Conservation (phyloP, 2,797 vertebrate genomes). For the Rhinoraja longicauda region DNA sequence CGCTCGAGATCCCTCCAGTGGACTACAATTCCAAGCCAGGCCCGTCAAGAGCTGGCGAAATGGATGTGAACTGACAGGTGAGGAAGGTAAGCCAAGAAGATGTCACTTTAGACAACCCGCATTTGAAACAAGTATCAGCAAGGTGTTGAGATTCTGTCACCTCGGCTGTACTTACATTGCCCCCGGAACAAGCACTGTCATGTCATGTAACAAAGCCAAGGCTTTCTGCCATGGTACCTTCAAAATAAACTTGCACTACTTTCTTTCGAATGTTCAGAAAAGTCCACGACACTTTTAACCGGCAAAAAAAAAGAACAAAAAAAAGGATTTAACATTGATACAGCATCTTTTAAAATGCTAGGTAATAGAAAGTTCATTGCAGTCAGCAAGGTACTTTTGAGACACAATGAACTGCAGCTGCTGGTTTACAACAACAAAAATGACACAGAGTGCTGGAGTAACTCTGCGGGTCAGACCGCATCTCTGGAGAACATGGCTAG, state of each 20-base stretch:
- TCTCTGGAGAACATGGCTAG: too few relatives aligned
- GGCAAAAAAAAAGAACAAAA: background rate
- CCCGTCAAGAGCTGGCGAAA: constrained; percentile 50
- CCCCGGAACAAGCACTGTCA: constrained; percentile 36
- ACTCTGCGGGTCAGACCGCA: too few relatives aligned
- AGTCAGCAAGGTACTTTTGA: background rate
- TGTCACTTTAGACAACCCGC: constrained; percentile 52
- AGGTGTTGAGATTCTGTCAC: constrained; percentile 41
- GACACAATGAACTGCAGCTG: too few relatives aligned
- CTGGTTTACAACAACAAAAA: too few relatives aligned
- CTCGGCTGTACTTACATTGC: constrained; percentile 43
- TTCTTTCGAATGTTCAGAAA: background rate
- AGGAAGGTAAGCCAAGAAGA: constrained; percentile 58
- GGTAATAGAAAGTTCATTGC: background rate
- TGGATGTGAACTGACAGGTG: constrained; percentile 62
- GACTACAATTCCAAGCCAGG: constrained; percentile 41
- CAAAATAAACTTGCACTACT: background rate
- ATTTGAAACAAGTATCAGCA: constrained; percentile 45
- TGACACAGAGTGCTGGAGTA: too few relatives aligned
- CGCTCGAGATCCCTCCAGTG: constrained; percentile 49
- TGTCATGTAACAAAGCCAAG: background rate
- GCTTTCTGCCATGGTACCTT: background rate
- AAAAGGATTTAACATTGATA: background rate
- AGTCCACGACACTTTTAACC: background rate
- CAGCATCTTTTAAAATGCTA: background rate